Evolutionary conservation across 2,113 vertebrate genomes (phyloP), one percentile per base, ranked within the genome.

Genomic region (Pica pica): DNA sequence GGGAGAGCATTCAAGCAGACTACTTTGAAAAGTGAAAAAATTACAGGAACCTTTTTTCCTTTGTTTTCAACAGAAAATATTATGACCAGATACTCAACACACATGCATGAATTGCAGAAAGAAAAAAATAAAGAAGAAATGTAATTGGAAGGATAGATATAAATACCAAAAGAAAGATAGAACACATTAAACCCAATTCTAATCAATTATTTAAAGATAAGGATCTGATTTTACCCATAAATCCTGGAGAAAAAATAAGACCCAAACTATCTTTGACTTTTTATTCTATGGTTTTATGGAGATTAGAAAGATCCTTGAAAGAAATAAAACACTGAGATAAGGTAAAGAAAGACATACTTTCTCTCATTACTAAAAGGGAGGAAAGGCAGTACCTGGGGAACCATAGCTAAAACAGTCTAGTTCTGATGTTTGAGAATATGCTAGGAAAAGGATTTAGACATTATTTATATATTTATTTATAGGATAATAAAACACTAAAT

Each of bases 21-120:
- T 52, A 18, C 7, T 33, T 16, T 33, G 41, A 80, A 83, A 2
- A 83, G 7, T 0, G 7, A 50, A 90, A 78, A 69, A 37, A 33
- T 12, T 42, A 47, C 61, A 65, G 4, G 6, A 87, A 65, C 0
- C 0, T n/a, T 68, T 87, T 69, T 4, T 2, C 3, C 8, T 14
- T 73, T 50, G 2, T 27, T 46, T 85, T 64, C 53, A 49, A 64
- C 8, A 65, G 20, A 55, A 83, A 56, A 16, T 8, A 0, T 44
- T 70, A 44, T 30, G 22, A 65, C 13, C 7, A 42, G 23, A 56
- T 47, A n/a, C 4, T 42, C 9, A 53, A 70, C 7, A 63, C 4
- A 55, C 33, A 76, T 3, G 24, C 4, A 69, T 0, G 0, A 50
- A 49, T 31, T 9, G 1, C 49, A 63, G 61, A 26, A 46, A 28